Evolutionary conservation across 2,797 vertebrate genomes (phyloP).

Genomic region (Phalloptychus januarius): DNA sequence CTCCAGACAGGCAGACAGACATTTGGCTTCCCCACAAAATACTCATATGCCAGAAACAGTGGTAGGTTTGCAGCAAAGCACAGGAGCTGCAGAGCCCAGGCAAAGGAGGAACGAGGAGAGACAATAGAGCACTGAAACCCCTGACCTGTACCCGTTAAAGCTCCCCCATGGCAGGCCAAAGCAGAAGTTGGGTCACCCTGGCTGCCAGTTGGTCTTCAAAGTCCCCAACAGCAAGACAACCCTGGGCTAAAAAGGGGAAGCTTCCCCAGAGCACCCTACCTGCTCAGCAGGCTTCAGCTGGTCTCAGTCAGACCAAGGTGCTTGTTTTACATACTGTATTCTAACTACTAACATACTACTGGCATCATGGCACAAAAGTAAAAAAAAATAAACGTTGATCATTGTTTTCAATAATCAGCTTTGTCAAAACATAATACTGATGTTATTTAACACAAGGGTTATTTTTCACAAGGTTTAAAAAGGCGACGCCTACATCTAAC

Average conservation of each 20-base stretch:
- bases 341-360: too few species aligned
- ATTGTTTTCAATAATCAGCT: too few species aligned
- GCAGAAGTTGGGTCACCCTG: background rate
- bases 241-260: background rate
- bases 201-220: background rate
- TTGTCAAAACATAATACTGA: too few species aligned
- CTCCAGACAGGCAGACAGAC: background rate
- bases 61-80: background rate
- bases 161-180: background rate
- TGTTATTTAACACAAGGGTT: too few species aligned
- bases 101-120: background rate
- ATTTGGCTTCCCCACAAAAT: background rate
- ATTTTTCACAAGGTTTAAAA: background rate
- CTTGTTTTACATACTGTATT: too few species aligned
- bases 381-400: too few species aligned
- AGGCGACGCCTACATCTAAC: background rate
- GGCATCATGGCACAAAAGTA: too few species aligned
- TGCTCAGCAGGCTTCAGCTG: background rate
- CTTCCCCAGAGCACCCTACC: background rate
- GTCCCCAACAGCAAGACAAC: background rate
- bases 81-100: background rate
- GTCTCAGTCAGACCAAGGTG: too few species aligned
- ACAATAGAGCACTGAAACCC: background rate
- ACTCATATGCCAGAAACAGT: background rate
- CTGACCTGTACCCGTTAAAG: background rate